Base-by-base conservation (phyloP, 1,140 invertebrate genomes). In the Maconellicoccus hirsutus region DNA sequence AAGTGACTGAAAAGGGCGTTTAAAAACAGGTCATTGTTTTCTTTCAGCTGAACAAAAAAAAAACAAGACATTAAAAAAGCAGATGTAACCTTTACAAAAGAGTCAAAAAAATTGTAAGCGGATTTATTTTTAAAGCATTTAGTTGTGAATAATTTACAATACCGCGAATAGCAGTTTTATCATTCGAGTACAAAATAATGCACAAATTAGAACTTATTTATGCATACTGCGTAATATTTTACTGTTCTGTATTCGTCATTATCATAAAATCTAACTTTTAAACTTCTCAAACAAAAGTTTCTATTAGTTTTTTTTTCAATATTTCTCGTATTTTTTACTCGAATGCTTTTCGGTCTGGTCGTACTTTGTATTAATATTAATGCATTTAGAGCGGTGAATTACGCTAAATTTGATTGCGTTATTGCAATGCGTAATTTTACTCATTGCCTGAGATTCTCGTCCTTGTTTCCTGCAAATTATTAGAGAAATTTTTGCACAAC, bases 251-350 rank as follows among this genome's bases (percentile, higher is more conserved):
- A 52, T 52, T 52, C 42, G 42, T 52, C 42, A 52, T 52, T 52
- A 52, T 52, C 42, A 52, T 52, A 52, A 52, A 52, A 52, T 52
- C 42, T 52, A 52, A 52, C 42, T 52, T 52, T 52, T 52, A 52
- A 52, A 52, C 42, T 52, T 52, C 42, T 52, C 42, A 52, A 52
- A 52, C 42, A 52, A 52, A 52, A 52, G 42, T 52, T 52, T 19
- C 12, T 52, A 52, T 52, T 52, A 52, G 10, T 52, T 33, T 33
- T 33, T 33, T 52, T 52, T 52, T 52, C 42, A 52, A 52, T 52
- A 52, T 52, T 52, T 52, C n/a, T 52, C 42, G n/a, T 52, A 52
- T 52, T 52, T 52, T 52, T 52, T 52, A 16, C 42, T 52, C 42
- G 42, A 19, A 52, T 52, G 42, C 42, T 52, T 52, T 14, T 14